Base-by-base conservation (phyloP, 1,140 invertebrate species). In the Heliconius nattereri region DNA sequence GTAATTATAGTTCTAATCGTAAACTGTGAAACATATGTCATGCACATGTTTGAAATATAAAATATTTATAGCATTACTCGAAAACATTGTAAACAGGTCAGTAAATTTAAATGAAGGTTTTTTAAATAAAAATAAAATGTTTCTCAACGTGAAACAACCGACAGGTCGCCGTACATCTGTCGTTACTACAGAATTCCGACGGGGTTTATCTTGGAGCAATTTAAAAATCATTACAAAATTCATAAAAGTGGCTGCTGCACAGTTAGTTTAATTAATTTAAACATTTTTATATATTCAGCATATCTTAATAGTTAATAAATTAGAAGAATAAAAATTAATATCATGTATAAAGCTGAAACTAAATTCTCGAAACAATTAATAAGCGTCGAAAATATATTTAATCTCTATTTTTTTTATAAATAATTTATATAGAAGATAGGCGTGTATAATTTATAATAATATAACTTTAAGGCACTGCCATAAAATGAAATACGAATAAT, bases 81-180 rank as follows among this genome's bases (percentile, higher is more conserved):
- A 66, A 66, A 66, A 66, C 60, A 26, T 66, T 66, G 60, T 66
- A 66, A 66, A 66, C 60, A 66, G 29, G 60, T 66, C 60, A 66
- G 23, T 66, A 66, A 16, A 66, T 66, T 66, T 29, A 66, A 52
- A 52, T 52, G 26, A 29, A 66, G 5, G 3, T 29, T 29, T 66
- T 9, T 57, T 57, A 60, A 66, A 23, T 60, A 60, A 16, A 66
- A 66, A 66, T 29, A 66, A 66, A 26, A 66, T 26, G 23, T 66
- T 66, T 66, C 60, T 66, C 9, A 6, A 66, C 60, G 60, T 23
- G 16, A 29, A 66, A 66, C 71, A 29, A 79, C 57, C 66, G 23
- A 71, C 75, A 35, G 73, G 57, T 23, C 76, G 32, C 49, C 26
- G 40, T 32, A 70, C 73, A 75, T 78, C 78, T 75, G 75, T 76